These are phyloP conservation scores for Leptosomus discolor DNA, from an alignment of 2,113 vertebrate species.

Conservation along the genomic window DNA sequence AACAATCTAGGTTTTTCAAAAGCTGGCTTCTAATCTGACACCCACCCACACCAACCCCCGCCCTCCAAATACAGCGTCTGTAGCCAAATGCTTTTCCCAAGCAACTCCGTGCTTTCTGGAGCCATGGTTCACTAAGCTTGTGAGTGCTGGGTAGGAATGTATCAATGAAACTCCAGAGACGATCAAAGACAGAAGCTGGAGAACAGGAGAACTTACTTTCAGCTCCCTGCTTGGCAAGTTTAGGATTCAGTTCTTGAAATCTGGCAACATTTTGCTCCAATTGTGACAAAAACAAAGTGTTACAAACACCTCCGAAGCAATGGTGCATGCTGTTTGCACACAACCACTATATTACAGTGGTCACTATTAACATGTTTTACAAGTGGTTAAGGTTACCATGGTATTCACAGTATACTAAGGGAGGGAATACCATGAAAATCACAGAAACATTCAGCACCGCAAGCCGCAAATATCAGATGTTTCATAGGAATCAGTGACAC, in stretches of 20 bases:
- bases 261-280: background rate
- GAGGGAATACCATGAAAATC: constrained; percentile 10
- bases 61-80: background rate
- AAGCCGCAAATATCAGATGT: background rate
- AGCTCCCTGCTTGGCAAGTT: background rate
- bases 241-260: background rate
- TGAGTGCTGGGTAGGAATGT: background rate
- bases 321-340: constrained; percentile 32
- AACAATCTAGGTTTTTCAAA: constrained; percentile 3
- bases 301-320: background rate
- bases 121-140: constrained; percentile 1
- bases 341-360: constrained; percentile 26
- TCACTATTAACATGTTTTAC: constrained; percentile 57
- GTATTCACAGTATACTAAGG: background rate
- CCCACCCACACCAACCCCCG: too few species aligned
- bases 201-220: background rate
- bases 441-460: background rate
- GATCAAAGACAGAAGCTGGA: background rate
- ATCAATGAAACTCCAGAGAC: constrained; percentile 26
- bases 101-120: background rate
- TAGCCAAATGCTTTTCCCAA: constrained; percentile 31
- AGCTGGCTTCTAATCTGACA: background rate
- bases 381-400: constrained; percentile 32
- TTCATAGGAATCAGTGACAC: background rate
- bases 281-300: background rate